phyloP scores from a whole-genome alignment of 2,113 vertebrate genomes.

The Phyllostomus hastatus region DNA sequence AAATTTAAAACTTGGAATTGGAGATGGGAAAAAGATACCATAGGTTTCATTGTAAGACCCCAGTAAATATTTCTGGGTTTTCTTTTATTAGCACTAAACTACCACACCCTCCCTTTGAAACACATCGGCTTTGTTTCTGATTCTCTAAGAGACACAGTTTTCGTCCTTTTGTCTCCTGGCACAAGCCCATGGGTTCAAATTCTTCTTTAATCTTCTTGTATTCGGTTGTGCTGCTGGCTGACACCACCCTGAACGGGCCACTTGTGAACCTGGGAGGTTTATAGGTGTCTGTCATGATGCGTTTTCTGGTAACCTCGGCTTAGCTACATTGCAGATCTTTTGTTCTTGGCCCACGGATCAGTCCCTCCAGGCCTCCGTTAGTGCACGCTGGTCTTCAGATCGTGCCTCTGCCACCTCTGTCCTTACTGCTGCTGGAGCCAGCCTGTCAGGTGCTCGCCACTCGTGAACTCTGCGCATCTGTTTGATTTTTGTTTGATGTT shows the following conservation, averaged over 20 bases:
- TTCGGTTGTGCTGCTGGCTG: not conserved
- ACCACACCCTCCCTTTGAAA: constrained; percentile 9
- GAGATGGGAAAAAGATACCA: not conserved
- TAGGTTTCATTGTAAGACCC: not conserved
- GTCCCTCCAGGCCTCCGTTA: constrained; percentile 31
- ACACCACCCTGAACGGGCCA: constrained; percentile 7
- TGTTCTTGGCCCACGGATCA: constrained; percentile 52
- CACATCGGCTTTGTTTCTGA: constrained; percentile 16
- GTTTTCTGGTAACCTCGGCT: constrained; percentile 50
- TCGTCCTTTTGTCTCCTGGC: not conserved
- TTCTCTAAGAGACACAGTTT: not conserved
- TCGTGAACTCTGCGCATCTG: not conserved
- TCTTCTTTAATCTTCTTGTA: constrained; percentile 29
- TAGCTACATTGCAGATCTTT: constrained; percentile 52
- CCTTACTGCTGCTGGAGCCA: constrained; percentile 38
- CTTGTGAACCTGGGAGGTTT: not conserved
- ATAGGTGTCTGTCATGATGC: constrained; percentile 3
- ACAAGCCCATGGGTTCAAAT: not conserved
- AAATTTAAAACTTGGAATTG: constrained; percentile 1
- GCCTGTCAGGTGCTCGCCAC: constrained; percentile 7
- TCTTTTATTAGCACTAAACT: not conserved
- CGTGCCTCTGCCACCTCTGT: not conserved
- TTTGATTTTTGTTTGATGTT: constrained; percentile 27
- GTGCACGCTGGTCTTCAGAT: constrained; percentile 46
- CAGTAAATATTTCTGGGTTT: constrained; percentile 25